phyloP scores from a whole-genome alignment of 2,797 vertebrate genomes.

The Vespertilio murinus region DNA sequence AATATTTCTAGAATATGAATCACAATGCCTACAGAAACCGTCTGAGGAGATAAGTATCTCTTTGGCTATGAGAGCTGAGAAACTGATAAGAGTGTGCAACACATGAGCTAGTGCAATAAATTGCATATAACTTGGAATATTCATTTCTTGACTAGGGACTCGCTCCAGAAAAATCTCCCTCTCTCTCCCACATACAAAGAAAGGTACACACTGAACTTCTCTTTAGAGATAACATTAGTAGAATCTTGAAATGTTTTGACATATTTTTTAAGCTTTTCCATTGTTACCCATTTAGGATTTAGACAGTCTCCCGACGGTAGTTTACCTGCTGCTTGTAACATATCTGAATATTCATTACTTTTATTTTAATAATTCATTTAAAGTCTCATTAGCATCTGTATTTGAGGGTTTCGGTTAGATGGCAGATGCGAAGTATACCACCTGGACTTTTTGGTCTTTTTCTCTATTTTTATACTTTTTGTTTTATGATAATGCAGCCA shows the following conservation, averaged over 20 bases:
- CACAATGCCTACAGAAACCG: background rate
- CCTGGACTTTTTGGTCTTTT: conserved; percentile 57
- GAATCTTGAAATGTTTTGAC: conserved; percentile 49
- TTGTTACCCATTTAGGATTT: conserved; percentile 40
- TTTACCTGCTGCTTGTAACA: conserved; percentile 57
- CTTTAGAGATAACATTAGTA: conserved; percentile 26
- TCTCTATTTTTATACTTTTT: conserved; percentile 47
- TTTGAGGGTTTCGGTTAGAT: conserved; percentile 59
- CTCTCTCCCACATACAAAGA: background rate
- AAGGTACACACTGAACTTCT: background rate
- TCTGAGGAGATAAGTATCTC: background rate
- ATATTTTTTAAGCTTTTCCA: conserved; percentile 39
- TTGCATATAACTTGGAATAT: background rate
- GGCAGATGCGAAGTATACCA: conserved; percentile 62
- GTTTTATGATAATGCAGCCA: conserved; percentile 51
- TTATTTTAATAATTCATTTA: conserved; percentile 76
- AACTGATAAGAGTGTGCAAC: background rate
- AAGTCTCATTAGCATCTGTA: conserved; percentile 72
- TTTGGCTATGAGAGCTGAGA: background rate
- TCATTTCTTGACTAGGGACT: background rate
- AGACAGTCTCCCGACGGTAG: conserved; percentile 64
- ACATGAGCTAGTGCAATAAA: background rate
- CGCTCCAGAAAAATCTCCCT: background rate
- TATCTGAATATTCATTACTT: conserved; percentile 76
- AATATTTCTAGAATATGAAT: conserved; percentile 9